phyloP scores from a whole-genome alignment of 2,888 invertebrate species.

The Micoletzkya japonica region DNA sequence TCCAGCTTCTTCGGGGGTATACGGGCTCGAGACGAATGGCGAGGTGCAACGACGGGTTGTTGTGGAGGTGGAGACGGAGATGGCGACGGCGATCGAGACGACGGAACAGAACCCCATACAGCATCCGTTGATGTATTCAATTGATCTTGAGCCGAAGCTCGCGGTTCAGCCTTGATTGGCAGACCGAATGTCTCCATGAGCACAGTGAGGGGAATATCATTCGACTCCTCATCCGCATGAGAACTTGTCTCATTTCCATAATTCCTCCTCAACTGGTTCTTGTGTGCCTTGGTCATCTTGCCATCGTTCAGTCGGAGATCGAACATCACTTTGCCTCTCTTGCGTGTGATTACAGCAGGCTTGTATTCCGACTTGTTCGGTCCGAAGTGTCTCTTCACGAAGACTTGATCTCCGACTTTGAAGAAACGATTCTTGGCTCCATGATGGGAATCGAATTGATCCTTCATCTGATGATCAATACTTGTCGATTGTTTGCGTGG shows the following conservation, averaged over 20 bases:
- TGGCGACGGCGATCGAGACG: background rate
- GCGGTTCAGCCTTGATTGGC: background rate
- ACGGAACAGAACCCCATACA: background rate
- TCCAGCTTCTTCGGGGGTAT: background rate
- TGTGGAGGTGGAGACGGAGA: background rate
- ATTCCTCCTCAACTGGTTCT: background rate
- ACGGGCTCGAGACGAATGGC: background rate
- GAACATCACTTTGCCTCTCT: background rate
- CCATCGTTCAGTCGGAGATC: background rate
- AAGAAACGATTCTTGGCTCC: background rate
- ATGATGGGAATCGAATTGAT: background rate
- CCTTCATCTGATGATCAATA: background rate
- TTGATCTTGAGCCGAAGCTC: background rate
- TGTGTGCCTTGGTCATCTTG: background rate
- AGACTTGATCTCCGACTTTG: background rate
- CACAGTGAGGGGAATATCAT: background rate
- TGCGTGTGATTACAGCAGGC: background rate
- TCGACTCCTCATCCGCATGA: background rate
- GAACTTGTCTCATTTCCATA: background rate
- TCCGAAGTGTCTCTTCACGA: background rate
- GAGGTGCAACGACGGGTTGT: background rate
- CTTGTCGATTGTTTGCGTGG: too few relatives aligned
- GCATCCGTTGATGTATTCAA: background rate
- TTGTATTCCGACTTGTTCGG: background rate
- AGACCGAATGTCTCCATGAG: background rate